phyloP scores from a whole-genome alignment of 2,888 invertebrate genomes.

The Cryptosula pallasiana region DNA sequence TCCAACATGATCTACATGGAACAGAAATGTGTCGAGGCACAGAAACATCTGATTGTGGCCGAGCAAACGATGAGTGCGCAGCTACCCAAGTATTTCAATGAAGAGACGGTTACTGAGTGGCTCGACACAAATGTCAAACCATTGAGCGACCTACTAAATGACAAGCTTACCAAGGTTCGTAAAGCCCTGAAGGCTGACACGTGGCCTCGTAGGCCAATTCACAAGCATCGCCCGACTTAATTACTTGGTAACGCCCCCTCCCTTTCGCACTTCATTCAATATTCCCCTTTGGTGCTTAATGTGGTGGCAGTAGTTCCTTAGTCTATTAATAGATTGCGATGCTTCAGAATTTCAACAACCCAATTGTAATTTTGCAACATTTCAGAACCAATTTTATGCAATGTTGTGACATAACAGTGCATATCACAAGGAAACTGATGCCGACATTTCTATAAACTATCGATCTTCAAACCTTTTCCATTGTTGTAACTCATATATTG shows the following conservation, averaged over 20 bases:
- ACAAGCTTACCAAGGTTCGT: neutral
- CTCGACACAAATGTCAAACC: constrained; percentile 33
- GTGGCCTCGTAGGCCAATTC: constrained; percentile 12
- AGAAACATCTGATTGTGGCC: neutral
- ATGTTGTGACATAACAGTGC: too few species aligned
- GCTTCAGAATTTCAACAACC: too few species aligned
- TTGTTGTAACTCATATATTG: too few species aligned
- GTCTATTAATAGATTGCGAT: too few species aligned
- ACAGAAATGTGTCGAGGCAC: neutral
- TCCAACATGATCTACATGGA: neutral
- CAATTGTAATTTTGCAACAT: too few species aligned
- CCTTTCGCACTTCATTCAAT: neutral
- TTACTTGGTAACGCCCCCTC: neutral
- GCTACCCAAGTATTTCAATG: constrained; percentile 32
- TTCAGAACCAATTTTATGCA: too few species aligned
- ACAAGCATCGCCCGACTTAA: too few species aligned
- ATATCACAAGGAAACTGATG: too few species aligned
- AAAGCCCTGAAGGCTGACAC: neutral
- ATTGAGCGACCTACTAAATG: neutral
- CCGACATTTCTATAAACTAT: too few species aligned
- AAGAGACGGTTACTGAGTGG: constrained; percentile 36
- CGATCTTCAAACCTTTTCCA: too few species aligned
- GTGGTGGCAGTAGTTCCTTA: too few species aligned
- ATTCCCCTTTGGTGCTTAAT: too few species aligned
- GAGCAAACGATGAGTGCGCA: constrained; percentile 31